phyloP scores from a whole-genome alignment of 2,888 invertebrate species.

The Andrena dorsata region DNA sequence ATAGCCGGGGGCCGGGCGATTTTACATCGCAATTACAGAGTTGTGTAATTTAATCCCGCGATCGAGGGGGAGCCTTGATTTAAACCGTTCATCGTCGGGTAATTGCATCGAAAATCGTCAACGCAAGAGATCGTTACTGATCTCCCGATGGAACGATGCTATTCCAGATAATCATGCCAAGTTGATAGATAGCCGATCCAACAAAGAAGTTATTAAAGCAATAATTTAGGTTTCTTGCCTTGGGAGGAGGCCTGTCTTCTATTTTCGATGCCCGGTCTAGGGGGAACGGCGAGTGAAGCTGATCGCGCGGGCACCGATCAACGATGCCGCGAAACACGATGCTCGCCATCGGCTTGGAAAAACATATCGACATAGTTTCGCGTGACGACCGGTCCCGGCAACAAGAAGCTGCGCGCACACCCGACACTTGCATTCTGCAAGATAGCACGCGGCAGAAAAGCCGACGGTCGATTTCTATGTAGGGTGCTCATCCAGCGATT shows the following conservation, averaged over 20 bases:
- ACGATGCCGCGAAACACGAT: conserved; percentile 14
- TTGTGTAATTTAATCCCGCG: conserved; percentile 24
- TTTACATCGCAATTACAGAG: conserved; percentile 18
- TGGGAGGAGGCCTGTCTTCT: background rate
- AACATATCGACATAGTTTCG: conserved; percentile 56
- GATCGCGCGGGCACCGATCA: background rate
- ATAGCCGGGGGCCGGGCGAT: background rate
- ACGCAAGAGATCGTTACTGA: conserved; percentile 19
- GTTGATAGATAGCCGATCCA: conserved; percentile 9
- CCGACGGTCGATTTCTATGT: conserved; percentile 39
- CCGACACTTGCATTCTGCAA: conserved; percentile 30
- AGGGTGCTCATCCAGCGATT: background rate
- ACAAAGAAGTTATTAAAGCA: conserved; percentile 10
- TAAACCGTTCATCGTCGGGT: conserved; percentile 7
- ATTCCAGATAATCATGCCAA: conserved; percentile 21
- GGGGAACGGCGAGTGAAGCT: conserved; percentile 5
- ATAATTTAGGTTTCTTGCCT: conserved; percentile 22
- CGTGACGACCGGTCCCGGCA: conserved; percentile 38
- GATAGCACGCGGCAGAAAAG: conserved; percentile 22
- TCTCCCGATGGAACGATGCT: conserved; percentile 25
- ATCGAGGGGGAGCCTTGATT: conserved; percentile 27
- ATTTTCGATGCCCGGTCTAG: conserved; percentile 10
- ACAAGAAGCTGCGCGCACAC: conserved; percentile 18
- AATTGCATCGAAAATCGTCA: conserved; percentile 39
- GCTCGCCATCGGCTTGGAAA: conserved; percentile 14